A percentile compares a stretch with the other conserved stretches of the same genome.
Evolutionary conservation across 37 sponge, comb jelly and placozoan genomes (phyloP).

Genomic region (Cliona cf. orientalis): DNA sequence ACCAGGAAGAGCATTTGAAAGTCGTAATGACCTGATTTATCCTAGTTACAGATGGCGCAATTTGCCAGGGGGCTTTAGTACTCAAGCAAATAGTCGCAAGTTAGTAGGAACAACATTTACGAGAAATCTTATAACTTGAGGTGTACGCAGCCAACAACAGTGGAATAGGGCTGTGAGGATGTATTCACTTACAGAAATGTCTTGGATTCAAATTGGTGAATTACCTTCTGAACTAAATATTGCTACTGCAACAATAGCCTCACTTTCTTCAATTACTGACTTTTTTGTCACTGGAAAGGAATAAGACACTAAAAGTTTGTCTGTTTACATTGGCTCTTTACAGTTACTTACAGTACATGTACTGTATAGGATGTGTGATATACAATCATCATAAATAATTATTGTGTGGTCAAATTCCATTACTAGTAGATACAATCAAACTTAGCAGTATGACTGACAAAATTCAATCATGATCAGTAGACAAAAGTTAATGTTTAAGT

Average conservation of each 20-base stretch:
- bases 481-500: too few relatives aligned
- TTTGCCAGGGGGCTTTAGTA: slow-evolving; percentile 11
- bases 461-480: too few relatives aligned
- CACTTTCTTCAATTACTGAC: slow-evolving; percentile 28
- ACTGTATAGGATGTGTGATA: too few relatives aligned
- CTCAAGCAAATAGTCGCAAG: slow-evolving; percentile 13
- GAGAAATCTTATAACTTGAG: slow-evolving; percentile 22
- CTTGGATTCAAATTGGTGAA: slow-evolving; percentile 26
- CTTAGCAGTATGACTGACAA: too few relatives aligned
- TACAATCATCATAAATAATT: neutral
- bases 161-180: slow-evolving; percentile 4
- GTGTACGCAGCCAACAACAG: neutral
- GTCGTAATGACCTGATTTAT: slow-evolving; percentile 23
- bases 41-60: slow-evolving; percentile 35
- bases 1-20: slow-evolving; percentile 25
- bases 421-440: too few relatives aligned
- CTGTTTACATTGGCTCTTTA: slow-evolving; percentile 31
- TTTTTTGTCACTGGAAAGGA: slow-evolving; percentile 32
- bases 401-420: too few relatives aligned
- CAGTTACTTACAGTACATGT: too few relatives aligned
- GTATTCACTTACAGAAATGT: slow-evolving; percentile 25
- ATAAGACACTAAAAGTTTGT: neutral
- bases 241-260: neutral
- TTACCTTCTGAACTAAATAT: slow-evolving; percentile 1
- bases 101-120: slow-evolving; percentile 28